Evolutionary conservation across 2,888 invertebrate genomes (phyloP), one percentile per base, ranked within the genome.

Genomic region (Caenorhabditis sulstoni): DNA sequence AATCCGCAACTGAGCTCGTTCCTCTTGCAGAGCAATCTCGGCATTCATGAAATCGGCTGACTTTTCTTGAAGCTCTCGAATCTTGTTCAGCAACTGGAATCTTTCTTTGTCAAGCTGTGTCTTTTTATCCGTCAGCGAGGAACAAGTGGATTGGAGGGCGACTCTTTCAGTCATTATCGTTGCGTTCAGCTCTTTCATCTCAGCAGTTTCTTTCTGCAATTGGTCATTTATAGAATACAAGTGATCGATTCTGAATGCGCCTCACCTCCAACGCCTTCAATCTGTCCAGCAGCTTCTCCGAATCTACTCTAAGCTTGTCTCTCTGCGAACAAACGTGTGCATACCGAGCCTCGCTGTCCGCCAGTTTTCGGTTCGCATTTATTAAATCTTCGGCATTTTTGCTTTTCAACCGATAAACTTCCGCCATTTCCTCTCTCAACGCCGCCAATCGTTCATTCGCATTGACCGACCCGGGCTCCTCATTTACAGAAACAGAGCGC

Each of bases 91-190:
- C 84, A 96, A 92, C 82, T 94, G 93, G 49, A 94, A 93, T 92
- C 96, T 95, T 92, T 96, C 96, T 90, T 94, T 94, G 94, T 95
- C 92, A 79, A 98, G 97, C 92, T 98, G 97, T 88, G 94, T 93
- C 73, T 97, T 91, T 85, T 95, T 94, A 92, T 96, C 82, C 7
- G 76, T 71, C 23, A 76, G 41, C 8, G 45, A 52, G 4, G 44
- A 47, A 23, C 62, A 70, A 1, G 71, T 52, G 7, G 64, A 64
- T 18, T 53, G 41, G 1, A 79, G 55, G 35, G 74, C 67, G 0
- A 70, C 23, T 35, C 79, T 37, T 57, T 79, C 74, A 5, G 29
- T 70, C 44, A 58, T 75, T 3, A 75, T 65, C 0, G 53, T 35
- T 18, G 8, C 0, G 16, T 74, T 68, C 11, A 53, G 35, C 16